Percentiles rank a stretch among this genome's conserved stretches.
These are phyloP conservation scores for Proterorhinus semilunaris DNA, from an alignment of 2,113 vertebrate species.

Conservation along the genomic window DNA sequence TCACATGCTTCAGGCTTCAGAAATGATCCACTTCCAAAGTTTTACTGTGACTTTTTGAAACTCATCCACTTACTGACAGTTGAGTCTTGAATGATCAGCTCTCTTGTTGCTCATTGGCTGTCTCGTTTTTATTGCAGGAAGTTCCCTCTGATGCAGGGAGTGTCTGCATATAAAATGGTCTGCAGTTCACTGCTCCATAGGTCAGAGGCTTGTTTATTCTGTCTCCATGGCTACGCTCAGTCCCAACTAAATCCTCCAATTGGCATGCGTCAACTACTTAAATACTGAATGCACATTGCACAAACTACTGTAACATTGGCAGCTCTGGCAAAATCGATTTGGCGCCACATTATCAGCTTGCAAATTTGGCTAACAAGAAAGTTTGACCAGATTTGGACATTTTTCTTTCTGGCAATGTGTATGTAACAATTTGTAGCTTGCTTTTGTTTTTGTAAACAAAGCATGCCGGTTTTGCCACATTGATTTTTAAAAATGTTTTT, in stretches of 20 bases:
- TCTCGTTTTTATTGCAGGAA: constrained; percentile 97
- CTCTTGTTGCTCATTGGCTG: constrained; percentile 98
- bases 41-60: constrained; percentile 64
- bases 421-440: constrained; percentile 74
- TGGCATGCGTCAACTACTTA: constrained; percentile 83
- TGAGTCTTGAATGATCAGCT: constrained; percentile 95
- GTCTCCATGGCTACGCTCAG: constrained; percentile 99
- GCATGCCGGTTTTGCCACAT: constrained; percentile 75
- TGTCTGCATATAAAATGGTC: constrained; percentile 99
- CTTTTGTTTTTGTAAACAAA: constrained; percentile 79
- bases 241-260: constrained; percentile 89
- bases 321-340: constrained; percentile 64
- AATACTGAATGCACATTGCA: constrained; percentile 77
- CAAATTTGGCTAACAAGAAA: constrained; percentile 71
- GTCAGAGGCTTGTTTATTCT: constrained; percentile 99
- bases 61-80: constrained; percentile 76
- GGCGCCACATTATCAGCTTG: constrained; percentile 69
- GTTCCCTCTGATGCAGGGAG: constrained; percentile 99
- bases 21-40: constrained; percentile 58
- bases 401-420: constrained; percentile 76
- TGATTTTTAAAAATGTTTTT: constrained; percentile 64
- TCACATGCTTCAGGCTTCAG: constrained; percentile 55
- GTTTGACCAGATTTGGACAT: constrained; percentile 67
- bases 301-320: constrained; percentile 66
- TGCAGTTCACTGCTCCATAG: constrained; percentile 99